Evolutionary conservation across 2,113 vertebrate genomes (phyloP).

Genomic region (Hemiscyllium ocellatum): DNA sequence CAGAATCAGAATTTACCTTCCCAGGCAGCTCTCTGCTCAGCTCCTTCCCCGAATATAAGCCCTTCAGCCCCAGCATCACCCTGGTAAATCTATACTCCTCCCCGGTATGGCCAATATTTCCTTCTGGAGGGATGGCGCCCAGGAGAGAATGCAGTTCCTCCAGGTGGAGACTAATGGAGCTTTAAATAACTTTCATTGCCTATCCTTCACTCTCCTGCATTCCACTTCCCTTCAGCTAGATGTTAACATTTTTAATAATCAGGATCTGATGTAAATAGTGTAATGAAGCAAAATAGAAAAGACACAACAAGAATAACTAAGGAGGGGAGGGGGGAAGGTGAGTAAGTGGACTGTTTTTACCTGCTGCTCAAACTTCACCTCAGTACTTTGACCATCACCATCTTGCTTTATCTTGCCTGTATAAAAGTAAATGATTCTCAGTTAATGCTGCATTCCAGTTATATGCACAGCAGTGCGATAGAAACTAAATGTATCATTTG

Average conservation of each 20-base stretch:
- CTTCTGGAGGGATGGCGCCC: too few relatives aligned
- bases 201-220: neutral
- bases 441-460: neutral
- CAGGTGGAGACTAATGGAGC: neutral
- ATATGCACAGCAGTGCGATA: neutral
- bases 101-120: neutral
- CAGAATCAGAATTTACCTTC: too few relatives aligned
- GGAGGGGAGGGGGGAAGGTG: too few relatives aligned
- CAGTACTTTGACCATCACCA: neutral
- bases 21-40: too few relatives aligned
- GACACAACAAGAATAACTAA: neutral
- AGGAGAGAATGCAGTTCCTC: too few relatives aligned
- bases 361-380: neutral
- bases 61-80: neutral
- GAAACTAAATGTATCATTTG: neutral
- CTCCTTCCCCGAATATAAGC: too few relatives aligned
- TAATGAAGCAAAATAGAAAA: neutral
- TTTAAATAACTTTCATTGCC: too few relatives aligned
- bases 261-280: neutral
- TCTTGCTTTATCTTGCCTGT: neutral
- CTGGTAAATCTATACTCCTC: neutral
- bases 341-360: too few relatives aligned
- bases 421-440: neutral
- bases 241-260: neutral
- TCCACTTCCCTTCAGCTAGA: neutral